Evolutionary conservation across 2,113 vertebrate genomes (phyloP).

Genomic region (Silurus meridionalis): DNA sequence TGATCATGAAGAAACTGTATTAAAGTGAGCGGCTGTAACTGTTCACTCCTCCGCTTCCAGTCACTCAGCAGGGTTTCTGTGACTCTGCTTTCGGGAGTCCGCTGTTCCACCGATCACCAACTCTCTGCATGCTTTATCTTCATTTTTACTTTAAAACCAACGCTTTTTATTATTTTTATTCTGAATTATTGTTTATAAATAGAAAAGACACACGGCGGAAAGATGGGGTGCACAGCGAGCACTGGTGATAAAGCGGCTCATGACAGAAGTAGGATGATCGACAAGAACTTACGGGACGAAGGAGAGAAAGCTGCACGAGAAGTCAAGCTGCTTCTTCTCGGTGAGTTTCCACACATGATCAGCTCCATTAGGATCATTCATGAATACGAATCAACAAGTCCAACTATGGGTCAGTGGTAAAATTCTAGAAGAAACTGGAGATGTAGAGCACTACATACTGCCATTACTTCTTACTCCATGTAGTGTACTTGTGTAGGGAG

Average conservation of each 20-base stretch:
- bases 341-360: constrained; percentile 69
- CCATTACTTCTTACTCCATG: background rate
- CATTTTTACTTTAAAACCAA: constrained; percentile 40
- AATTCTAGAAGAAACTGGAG: background rate
- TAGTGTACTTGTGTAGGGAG: constrained; percentile 5
- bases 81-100: background rate
- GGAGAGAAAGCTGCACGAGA: constrained; percentile 94
- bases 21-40: background rate
- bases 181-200: background rate
- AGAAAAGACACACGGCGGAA: constrained; percentile 44
- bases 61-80: background rate
- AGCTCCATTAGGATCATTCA: background rate
- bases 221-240: constrained; percentile 95
- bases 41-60: background rate
- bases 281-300: constrained; percentile 93
- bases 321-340: constrained; percentile 93
- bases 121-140: constrained; percentile 35
- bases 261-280: constrained; percentile 97
- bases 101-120: background rate
- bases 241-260: constrained; percentile 95
- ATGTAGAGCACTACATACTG: background rate
- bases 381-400: background rate
- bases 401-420: background rate
- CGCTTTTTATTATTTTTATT: background rate
- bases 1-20: constrained; percentile 1